Evolutionary conservation across 2,888 invertebrate genomes (phyloP), one percentile per base, ranked within the genome.

Genomic region (Zygaena filipendulae): DNA sequence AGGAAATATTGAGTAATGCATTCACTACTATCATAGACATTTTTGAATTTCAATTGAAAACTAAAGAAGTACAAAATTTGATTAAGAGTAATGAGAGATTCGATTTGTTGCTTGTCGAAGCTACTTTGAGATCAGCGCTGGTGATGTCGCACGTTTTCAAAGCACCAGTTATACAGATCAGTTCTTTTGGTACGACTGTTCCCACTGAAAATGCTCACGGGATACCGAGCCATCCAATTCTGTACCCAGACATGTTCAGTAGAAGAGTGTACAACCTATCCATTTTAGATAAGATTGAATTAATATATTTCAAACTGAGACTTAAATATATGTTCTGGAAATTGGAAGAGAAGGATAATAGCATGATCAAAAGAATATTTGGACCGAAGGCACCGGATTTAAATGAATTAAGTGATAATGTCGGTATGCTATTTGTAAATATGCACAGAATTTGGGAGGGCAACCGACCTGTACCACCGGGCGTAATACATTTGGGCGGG

Each of bases 401-500:
- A 0, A 25, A 20, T 3, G 46, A 54, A n/a, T 32, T 55, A 10
- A 32, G 36, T n/a, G 41, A 47, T 3, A 59, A 60, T 30, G 43
- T 69, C 1, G 55, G 53, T 19, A 45, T 60, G 49, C 7, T 52
- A 5, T 59, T 77, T 27, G 32, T 69, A 4, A 79, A 79, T 39
- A 43, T 54, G 1, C 59, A 72, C 47, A 57, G 61, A 0, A 30
- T 64, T 9, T 59, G 60, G 44, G 51, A 51, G 23, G 43, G 44
- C 3, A 55, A 56, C 21, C 44, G 49, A 7, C 79, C 81, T 0
- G 43, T 67, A 0, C 59, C 74, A 7, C 64, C 74, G 0, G 50
- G 49, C 30, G 48, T 70, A 2, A 32, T 79, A 2, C 60, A 58
- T 31, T 59, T 75, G 30, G 69, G 72, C 27, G 74, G 75, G 7